Base-by-base conservation (phyloP, 2,113 vertebrate genomes). In the Grammomys dolichurus region DNA sequence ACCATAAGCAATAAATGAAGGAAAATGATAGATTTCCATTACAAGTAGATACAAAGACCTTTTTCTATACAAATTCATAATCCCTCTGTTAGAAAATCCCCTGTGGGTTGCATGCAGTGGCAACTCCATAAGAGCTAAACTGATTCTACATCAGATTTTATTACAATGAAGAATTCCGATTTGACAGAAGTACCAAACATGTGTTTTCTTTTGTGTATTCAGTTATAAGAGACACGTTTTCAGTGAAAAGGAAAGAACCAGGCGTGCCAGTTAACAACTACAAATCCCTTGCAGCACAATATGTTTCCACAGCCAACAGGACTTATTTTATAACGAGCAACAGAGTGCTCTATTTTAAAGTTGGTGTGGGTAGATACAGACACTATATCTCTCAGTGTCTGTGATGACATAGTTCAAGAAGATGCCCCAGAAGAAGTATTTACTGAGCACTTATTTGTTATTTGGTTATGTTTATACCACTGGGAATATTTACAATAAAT, bases 111-210 rank as follows among this genome's bases (percentile, higher is more conserved):
- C 6, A 60, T 51, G 8, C 2, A 67, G n/a, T 67, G 84, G 7
- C 19, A 78, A 86, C 26, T 75, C 40, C 5, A 60, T 13, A 80
- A 80, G 69, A 93, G 31, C 54, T 85, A 86, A 89, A 63, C 51
- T 65, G 14, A 46, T 87, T 95, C 60, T 69, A 93, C 28, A 70
- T 92, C 80, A 87, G 48, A 77, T 72, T 92, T 63, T 76, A 93
- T 60, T 93, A 93, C 5, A 72, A 56, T 56, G 54, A 63, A 81
- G 28, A 70, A 46, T 20, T 77, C 11, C 22, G 28, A 67, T 33
- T 75, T 6, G 17, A 69, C 7, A 9, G 33, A 56, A 54, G 13
- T 51, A 60, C 22, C 73, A 89, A 85, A 40, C 46, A 31, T n/a
- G n/a, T 43, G 26, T 36, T 91, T 94, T 40, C 72, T 92, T 78